Percentiles rank a stretch among this genome's conserved stretches.
Evolutionary conservation across 2,797 vertebrate genomes (phyloP).

Genomic region (Botia kubotai): DNA sequence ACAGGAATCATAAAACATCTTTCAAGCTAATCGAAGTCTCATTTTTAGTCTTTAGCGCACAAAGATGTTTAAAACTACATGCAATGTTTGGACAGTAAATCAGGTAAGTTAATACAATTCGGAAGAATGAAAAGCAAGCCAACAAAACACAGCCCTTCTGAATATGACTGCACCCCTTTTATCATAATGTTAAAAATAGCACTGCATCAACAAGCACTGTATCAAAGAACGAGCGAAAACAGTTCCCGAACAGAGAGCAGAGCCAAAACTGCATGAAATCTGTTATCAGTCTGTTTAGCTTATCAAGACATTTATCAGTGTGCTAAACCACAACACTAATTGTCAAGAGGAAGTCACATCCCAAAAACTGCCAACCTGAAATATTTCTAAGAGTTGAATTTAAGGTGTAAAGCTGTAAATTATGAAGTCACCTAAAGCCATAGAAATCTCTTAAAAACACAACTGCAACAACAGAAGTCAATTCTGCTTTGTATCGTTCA

Average conservation of each 20-base stretch:
- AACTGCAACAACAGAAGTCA: not conserved
- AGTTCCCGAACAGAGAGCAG: not conserved
- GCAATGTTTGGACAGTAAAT: not conserved
- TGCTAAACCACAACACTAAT: constrained; percentile 6
- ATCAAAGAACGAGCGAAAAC: not conserved
- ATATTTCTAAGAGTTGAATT: not conserved
- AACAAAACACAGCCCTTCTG: not conserved
- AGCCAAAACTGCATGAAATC: not conserved
- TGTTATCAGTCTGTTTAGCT: not conserved
- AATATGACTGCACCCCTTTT: not conserved
- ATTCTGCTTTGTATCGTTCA: constrained; percentile 19
- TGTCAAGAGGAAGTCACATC: not conserved
- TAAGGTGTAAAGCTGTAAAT: not conserved
- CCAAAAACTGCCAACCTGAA: not conserved
- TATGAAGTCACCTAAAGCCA: not conserved
- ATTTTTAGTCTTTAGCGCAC: not conserved
- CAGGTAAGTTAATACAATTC: not conserved
- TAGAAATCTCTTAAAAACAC: not conserved
- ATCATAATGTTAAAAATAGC: not conserved
- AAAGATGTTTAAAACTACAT: not conserved
- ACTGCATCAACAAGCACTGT: too few species aligned
- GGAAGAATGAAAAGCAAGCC: not conserved
- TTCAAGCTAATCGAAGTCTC: not conserved
- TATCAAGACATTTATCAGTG: not conserved
- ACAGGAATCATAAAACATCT: not conserved